A percentile compares a stretch with the other conserved stretches of the same genome.
Evolutionary conservation across 2,888 invertebrate genomes (phyloP).

Genomic region (Drosophila melanocephala): DNA sequence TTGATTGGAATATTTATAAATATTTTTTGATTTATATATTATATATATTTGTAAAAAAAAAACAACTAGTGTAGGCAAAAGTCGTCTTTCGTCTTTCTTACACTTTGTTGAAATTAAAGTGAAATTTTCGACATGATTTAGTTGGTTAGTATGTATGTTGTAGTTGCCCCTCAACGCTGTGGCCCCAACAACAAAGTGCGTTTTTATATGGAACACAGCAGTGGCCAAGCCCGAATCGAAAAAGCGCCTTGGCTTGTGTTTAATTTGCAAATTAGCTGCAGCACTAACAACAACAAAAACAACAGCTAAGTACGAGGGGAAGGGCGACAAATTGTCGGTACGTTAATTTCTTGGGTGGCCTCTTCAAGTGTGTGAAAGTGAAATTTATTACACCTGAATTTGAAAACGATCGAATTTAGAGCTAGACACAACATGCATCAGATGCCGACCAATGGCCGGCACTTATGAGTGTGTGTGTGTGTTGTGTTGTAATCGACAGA

Average conservation of each 20-base stretch:
- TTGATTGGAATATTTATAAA: background rate
- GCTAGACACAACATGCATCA: conserved; percentile 31
- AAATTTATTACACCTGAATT: conserved; percentile 75
- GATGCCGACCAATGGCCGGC: conserved; percentile 22
- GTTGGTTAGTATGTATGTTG: conserved; percentile 34
- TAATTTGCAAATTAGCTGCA: conserved; percentile 64
- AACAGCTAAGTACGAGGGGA: conserved; percentile 7
- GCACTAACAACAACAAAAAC: conserved; percentile 24
- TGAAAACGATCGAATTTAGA: conserved; percentile 65
- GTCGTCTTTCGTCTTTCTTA: background rate
- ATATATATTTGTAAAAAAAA: background rate
- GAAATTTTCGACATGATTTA: conserved; percentile 72
- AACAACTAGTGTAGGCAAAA: background rate
- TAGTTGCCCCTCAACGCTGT: conserved; percentile 7
- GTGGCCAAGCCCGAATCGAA: conserved; percentile 40
- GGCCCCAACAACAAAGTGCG: conserved; percentile 41
- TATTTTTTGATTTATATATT: background rate
- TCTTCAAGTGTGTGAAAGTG: conserved; percentile 74
- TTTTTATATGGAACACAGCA: conserved; percentile 63
- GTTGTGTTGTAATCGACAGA: conserved; percentile 53
- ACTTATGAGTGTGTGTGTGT: conserved; percentile 11
- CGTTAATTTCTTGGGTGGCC: conserved; percentile 57
- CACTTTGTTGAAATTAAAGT: conserved; percentile 43
- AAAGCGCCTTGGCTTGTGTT: conserved; percentile 29
- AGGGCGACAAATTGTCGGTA: conserved; percentile 36